These are phyloP conservation scores for Danio jaintianensis DNA, from an alignment of 2,797 vertebrate genomes.

Conservation along the genomic window DNA sequence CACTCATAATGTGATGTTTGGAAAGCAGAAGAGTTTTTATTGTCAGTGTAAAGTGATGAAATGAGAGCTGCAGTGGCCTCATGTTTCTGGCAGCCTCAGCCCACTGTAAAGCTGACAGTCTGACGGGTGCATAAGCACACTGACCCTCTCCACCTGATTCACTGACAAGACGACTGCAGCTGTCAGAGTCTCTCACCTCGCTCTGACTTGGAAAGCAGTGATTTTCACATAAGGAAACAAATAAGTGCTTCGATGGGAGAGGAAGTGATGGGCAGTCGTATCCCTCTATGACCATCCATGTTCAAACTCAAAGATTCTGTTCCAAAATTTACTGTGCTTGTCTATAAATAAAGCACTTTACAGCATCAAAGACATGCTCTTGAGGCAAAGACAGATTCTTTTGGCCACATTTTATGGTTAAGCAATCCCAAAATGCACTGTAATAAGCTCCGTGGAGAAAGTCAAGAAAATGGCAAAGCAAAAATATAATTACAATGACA, in stretches of 20 bases:
- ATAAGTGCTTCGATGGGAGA: constrained; percentile 40
- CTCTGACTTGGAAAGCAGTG: constrained; percentile 46
- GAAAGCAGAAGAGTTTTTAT: background rate
- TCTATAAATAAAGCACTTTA: background rate
- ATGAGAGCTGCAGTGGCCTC: constrained; percentile 14
- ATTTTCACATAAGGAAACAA: constrained; percentile 55
- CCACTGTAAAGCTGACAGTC: constrained; percentile 9
- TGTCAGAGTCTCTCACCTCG: constrained; percentile 45
- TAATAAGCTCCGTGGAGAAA: background rate
- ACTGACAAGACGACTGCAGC: constrained; percentile 38
- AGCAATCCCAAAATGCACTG: background rate
- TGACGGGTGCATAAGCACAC: constrained; percentile 27
- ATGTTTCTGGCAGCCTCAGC: constrained; percentile 19
- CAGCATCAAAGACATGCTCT: background rate
- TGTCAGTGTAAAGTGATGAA: constrained; percentile 22
- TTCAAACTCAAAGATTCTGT: background rate
- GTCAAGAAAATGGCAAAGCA: background rate
- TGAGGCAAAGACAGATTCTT: background rate
- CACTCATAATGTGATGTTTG: background rate
- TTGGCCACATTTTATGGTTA: background rate
- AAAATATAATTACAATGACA: too few species aligned
- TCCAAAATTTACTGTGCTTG: background rate
- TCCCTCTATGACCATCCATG: constrained; percentile 2
- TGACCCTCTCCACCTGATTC: constrained; percentile 39
- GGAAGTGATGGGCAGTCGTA: constrained; percentile 36